Base-by-base conservation (phyloP, 2,113 vertebrate genomes). In the Prunella himalayana region DNA sequence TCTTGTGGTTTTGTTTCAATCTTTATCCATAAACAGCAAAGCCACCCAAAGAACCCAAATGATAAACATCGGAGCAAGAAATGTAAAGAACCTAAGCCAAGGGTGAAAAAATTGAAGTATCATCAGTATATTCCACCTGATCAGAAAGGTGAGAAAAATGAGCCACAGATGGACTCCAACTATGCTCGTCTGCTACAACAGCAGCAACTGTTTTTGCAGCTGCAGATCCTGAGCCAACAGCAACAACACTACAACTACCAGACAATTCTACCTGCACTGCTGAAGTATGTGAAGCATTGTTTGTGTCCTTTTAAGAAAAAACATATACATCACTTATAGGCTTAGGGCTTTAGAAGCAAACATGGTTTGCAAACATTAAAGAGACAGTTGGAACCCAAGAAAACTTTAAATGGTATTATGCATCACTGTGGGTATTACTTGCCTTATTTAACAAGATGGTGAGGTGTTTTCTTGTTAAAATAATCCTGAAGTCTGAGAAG, bases 121-220 rank as follows among this genome's bases (percentile, higher is more conserved):
- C 99, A 99, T 97, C 99, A 99, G 93, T 99, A 99, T 97, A 99
- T 99, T 85, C 99, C 99, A 23, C 99, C 99, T 7, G 99, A 99
- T 97, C 99, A 99, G 98, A 99, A 99, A 90, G 98, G 98, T 92
- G 99, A 99, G 97, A 98, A 98, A 97, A 98, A 96, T 11, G 99
- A 99, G 86, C 98, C 98, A 0, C 99, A 98, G 45, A 99, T 99
- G 99, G 99, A 99, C 97, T 99, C 99, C 49, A 99, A 99, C 73
- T 99, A 99, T 9, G 99, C 99, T 61, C 98, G 99, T 59, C 98
- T 99, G 86, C 98, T 99, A 57, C 99, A 99, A 95, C 99, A 99
- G 79, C 99, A 99, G 96, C 99, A 99, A 96, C 98, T 99, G 42
- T 99, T 99, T 97, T 98, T 99, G 75, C 99, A 98, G 95, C 98